Conservation (phyloP, 2,888 invertebrate species). For the Dermolepida albohirtum region DNA sequence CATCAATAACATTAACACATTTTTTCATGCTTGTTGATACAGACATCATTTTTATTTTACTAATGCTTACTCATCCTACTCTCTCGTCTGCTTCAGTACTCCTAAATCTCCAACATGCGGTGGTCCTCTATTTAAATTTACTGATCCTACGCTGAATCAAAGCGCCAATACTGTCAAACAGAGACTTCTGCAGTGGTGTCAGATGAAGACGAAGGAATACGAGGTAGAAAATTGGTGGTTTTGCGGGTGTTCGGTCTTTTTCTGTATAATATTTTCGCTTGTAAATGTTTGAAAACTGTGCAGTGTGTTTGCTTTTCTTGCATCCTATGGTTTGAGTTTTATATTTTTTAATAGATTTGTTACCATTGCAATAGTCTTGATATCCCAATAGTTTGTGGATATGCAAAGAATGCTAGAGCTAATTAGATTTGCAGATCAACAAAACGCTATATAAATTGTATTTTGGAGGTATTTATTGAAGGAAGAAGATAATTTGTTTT, state of each 20-base stretch:
- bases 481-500: too few species aligned
- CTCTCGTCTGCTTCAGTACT: slow-evolving; percentile 68
- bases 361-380: too few species aligned
- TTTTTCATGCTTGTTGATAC: neutral
- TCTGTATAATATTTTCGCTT: slow-evolving; percentile 6
- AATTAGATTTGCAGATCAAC: too few species aligned
- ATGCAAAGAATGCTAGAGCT: too few species aligned
- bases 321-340: too few species aligned
- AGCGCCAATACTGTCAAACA: slow-evolving; percentile 97
- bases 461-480: too few species aligned
- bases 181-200: slow-evolving; percentile 96
- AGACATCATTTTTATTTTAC: slow-evolving; percentile 6
- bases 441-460: too few species aligned
- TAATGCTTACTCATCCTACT: slow-evolving; percentile 37
- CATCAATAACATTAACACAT: slow-evolving; percentile 4
- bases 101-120: slow-evolving; percentile 79
- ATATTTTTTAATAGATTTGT: too few species aligned
- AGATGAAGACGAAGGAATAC: slow-evolving; percentile 97
- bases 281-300: neutral
- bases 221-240: slow-evolving; percentile 74
- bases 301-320: slow-evolving; percentile 20
- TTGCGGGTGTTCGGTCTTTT: slow-evolving; percentile 19
- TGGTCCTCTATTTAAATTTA: slow-evolving; percentile 87
- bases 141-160: slow-evolving; percentile 88
- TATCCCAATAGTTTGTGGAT: too few species aligned